Evolutionary conservation across 2,797 vertebrate species (phyloP).

Genomic region (Iguana delicatissima): DNA sequence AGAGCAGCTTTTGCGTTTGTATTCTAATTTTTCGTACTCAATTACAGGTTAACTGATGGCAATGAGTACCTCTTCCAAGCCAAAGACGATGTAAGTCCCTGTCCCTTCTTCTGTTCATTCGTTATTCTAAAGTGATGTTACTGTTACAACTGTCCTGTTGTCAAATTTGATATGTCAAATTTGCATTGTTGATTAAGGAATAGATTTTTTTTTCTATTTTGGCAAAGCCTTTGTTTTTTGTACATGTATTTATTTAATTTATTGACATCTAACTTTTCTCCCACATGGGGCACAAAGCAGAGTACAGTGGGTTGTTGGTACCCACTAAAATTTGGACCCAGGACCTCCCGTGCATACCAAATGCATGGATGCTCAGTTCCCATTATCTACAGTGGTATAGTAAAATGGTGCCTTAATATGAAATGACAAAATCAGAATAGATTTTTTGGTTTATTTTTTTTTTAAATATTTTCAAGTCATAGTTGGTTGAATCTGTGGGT

Average conservation of each 20-base stretch:
- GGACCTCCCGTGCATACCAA: too few relatives aligned
- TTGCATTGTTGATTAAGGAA: background rate
- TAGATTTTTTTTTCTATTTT: background rate
- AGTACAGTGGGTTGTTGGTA: too few relatives aligned
- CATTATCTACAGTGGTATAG: too few relatives aligned
- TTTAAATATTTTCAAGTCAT: too few relatives aligned
- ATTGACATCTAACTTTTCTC: background rate
- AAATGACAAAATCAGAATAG: too few relatives aligned
- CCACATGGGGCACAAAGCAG: background rate
- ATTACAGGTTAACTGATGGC: slow-evolving; percentile 92
- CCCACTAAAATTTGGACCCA: too few relatives aligned
- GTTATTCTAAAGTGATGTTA: background rate
- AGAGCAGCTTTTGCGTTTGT: background rate
- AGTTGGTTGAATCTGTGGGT: too few relatives aligned
- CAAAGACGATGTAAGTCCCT: slow-evolving; percentile 97
- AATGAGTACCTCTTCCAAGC: slow-evolving; percentile 99
- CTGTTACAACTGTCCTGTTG: background rate
- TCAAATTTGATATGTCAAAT: background rate
- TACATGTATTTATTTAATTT: background rate
- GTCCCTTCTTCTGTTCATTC: background rate
- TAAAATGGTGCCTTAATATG: too few relatives aligned
- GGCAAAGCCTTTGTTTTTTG: background rate
- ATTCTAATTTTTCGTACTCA: slow-evolving; percentile 30
- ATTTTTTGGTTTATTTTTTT: too few relatives aligned
- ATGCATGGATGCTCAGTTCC: too few relatives aligned